Evolutionary conservation across 2,113 vertebrate genomes (phyloP).

Genomic region (Lampris incognitus): DNA sequence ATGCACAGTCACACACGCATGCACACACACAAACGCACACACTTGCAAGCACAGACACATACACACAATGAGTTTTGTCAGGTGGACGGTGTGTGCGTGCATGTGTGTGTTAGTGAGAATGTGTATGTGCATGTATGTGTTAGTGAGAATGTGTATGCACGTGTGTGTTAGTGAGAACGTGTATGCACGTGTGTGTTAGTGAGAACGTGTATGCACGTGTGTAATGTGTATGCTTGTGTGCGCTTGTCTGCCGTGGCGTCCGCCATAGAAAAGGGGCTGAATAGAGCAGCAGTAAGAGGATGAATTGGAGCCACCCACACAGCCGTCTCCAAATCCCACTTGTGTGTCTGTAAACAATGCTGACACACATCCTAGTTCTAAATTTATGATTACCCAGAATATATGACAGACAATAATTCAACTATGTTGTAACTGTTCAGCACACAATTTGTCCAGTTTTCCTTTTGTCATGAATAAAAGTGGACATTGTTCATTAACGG

Average conservation of each 20-base stretch:
- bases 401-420: no score
- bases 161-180: no score
- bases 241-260: slow-evolving; percentile 14
- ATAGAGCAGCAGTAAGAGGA: slow-evolving; percentile 16
- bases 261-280: slow-evolving; percentile 34
- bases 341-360: neutral
- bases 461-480: no score
- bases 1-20: neutral
- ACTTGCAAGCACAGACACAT: neutral
- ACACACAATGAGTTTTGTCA: neutral
- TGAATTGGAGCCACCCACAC: slow-evolving; percentile 37
- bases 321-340: neutral
- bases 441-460: no score
- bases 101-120: neutral
- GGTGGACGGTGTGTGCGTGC: neutral
- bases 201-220: slow-evolving; percentile 22
- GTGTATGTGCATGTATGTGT: neutral
- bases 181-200: slow-evolving; percentile 25
- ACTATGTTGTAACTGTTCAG: no score
- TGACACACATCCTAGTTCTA: neutral
- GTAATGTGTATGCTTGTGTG: neutral
- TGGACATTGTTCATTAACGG: no score
- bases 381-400: no score
- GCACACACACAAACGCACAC: neutral
- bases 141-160: neutral